phyloP scores from a whole-genome alignment of 2,113 vertebrate species.

The Entomyzon cyanotis region DNA sequence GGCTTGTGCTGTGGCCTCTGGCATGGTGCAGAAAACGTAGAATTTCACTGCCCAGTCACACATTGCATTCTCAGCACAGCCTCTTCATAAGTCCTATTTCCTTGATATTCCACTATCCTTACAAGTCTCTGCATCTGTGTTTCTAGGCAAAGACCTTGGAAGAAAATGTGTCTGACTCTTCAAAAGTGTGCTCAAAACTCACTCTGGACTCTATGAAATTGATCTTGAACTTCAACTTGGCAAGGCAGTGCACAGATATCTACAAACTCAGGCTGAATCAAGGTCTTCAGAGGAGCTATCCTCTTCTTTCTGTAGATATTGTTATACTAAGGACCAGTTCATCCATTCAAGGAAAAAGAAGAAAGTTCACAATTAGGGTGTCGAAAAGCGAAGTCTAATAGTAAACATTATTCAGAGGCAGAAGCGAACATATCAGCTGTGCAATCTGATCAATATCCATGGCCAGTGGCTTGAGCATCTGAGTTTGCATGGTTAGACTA shows the following conservation, averaged over 20 bases:
- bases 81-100: not conserved
- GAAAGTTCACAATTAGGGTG: not conserved
- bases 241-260: not conserved
- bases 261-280: not conserved
- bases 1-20: not conserved
- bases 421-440: not conserved
- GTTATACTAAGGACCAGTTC: fast-evolving
- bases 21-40: not conserved
- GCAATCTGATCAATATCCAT: not conserved
- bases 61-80: not conserved
- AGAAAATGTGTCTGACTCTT: not conserved
- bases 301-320: not conserved
- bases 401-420: not conserved
- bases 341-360: not conserved
- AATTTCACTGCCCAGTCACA: not conserved
- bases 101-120: not conserved
- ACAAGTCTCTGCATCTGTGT: not conserved
- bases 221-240: not conserved
- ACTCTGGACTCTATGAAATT: not conserved
- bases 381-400: not conserved
- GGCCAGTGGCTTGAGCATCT: not conserved
- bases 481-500: not conserved
- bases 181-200: not conserved
- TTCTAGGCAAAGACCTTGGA: not conserved
- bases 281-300: not conserved